phyloP scores from a whole-genome alignment of 2,888 invertebrate species.

The Oscheius sp. region DNA sequence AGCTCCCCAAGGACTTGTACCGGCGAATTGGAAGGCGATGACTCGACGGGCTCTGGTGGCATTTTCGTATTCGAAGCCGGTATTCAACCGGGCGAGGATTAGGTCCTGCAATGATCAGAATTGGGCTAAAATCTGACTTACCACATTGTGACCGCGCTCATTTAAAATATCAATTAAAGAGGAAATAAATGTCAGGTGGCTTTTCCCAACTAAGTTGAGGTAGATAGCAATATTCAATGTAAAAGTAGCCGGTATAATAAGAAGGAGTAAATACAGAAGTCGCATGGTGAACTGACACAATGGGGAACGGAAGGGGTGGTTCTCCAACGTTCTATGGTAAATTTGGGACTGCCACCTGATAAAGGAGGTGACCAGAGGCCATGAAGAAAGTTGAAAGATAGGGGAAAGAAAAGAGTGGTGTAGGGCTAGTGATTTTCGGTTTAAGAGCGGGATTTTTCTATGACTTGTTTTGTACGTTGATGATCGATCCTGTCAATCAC shows the following conservation, averaged over 20 bases:
- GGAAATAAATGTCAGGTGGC: constrained; percentile 55
- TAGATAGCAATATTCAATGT: constrained; percentile 46
- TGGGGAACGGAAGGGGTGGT: no score
- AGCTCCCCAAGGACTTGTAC: constrained; percentile 44
- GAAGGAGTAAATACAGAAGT: background rate
- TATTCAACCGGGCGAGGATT: constrained; percentile 44
- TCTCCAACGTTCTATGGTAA: no score
- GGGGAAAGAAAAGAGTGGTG: no score
- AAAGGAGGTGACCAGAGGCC: no score
- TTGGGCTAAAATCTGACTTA: constrained; percentile 27
- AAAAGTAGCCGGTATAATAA: background rate
- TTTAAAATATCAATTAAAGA: constrained; percentile 49
- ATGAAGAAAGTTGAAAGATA: no score
- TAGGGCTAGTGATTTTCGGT: no score
- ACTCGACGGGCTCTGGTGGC: constrained; percentile 22
- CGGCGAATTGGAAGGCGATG: constrained; percentile 25
- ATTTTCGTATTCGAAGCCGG: constrained; percentile 42
- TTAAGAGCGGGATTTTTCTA: no score
- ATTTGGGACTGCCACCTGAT: no score
- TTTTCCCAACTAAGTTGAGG: constrained; percentile 49
- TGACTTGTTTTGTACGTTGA: no score
- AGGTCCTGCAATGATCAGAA: constrained; percentile 38
- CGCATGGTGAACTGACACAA: no score
- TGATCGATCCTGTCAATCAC: no score
- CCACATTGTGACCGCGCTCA: constrained; percentile 58